Evolutionary conservation across 2,888 invertebrate genomes (phyloP).

Genomic region (Eugnorisma glareosa): DNA sequence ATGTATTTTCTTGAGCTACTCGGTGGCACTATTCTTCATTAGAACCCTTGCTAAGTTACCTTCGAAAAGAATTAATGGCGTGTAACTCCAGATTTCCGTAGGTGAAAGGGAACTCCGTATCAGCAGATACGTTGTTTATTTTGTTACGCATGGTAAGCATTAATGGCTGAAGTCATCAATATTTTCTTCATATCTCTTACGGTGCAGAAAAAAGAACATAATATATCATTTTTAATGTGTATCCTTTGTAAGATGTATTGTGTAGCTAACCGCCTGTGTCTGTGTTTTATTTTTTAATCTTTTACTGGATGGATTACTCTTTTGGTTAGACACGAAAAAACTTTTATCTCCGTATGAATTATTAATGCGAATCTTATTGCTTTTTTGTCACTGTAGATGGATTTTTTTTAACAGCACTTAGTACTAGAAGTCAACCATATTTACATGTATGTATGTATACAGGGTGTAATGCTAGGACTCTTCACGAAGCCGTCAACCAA

Average conservation of each 20-base stretch:
- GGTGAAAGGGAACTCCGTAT: slow-evolving; percentile 47
- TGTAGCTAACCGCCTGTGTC: slow-evolving; percentile 12
- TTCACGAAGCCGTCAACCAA: no score
- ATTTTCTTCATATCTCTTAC: slow-evolving; percentile 53
- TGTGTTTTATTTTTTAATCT: slow-evolving; percentile 24
- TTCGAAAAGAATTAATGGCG: slow-evolving; percentile 57
- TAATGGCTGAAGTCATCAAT: slow-evolving; percentile 58
- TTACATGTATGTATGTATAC: no score
- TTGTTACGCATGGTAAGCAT: slow-evolving; percentile 45
- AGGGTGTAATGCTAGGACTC: no score
- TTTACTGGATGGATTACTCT: slow-evolving; percentile 29
- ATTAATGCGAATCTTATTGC: background rate
- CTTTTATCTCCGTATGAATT: slow-evolving; percentile 38
- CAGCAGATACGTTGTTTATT: slow-evolving; percentile 54
- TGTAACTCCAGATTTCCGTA: slow-evolving; percentile 56
- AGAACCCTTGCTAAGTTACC: slow-evolving; percentile 31
- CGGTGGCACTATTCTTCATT: slow-evolving; percentile 19
- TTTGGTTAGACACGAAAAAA: slow-evolving; percentile 8
- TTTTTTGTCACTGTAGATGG: background rate
- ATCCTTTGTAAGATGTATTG: slow-evolving; percentile 34
- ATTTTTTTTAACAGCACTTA: background rate
- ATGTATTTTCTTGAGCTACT: background rate
- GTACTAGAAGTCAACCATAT: background rate
- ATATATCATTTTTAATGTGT: slow-evolving; percentile 50
- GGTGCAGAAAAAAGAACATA: slow-evolving; percentile 24